Base-by-base conservation (phyloP, 2,888 invertebrate genomes). In the Hartigia nigra region DNA sequence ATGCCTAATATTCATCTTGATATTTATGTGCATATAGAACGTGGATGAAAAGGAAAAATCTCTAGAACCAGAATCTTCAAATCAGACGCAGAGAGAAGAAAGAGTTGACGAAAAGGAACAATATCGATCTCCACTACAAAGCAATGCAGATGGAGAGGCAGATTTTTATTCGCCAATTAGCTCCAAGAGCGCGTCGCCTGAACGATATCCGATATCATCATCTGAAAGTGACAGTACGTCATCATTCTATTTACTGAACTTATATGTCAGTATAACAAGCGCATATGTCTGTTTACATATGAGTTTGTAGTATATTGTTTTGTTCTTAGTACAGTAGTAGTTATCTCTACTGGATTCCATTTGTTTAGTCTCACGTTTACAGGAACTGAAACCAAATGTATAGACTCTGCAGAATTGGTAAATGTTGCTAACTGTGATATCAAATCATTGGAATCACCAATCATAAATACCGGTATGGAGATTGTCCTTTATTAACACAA, bases 81-180 rank as follows among this genome's bases (percentile, higher is more conserved):
- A 55, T 39, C 74, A 81, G 72, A 77, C 79, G 55, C 23, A 55
- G 23, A 23, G 23, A 23, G 55, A 55, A 23, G 55, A 55, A 55
- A 55, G 23, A 23, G 55, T 55, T 70, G 37, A 12, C 70, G 36
- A 69, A 74, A 34, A 76, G n/a, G 75, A 74, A 74, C 82, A 81
- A 32, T 85, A 78, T 83, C 80, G 81, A 76, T 86, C 84, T 36
- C 81, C 87, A n/a, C 23, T 55, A 55, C 55, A 55, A 55, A 84
- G 75, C 75, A 84, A 83, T 76, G 78, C 76, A 81, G 81, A 82
- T 39, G 84, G 83, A 39, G 90, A 90, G 70, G 82, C 78, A 37
- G 88, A 90, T 36, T 91, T 86, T 86, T 89, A 88, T 82, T 89
- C 90, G 39, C 87, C 90, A 69, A 86, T 88, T 82, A 88, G 89